Percentiles rank a stretch among this genome's conserved stretches.
Evolutionary conservation across 1,140 invertebrate species (phyloP).

Genomic region (Heliothis virescens): DNA sequence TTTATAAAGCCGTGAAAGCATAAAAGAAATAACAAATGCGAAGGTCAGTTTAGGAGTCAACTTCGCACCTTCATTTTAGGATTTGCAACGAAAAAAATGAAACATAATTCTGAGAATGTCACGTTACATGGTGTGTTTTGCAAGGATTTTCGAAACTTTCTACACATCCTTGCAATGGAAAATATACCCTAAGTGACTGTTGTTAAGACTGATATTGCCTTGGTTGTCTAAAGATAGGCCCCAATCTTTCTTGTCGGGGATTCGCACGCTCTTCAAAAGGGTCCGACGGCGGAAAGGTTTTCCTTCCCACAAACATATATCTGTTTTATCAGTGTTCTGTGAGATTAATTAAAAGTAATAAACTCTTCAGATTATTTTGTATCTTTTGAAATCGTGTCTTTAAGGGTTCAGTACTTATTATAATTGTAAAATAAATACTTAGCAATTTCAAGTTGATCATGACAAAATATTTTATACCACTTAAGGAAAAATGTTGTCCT

Average conservation of each 20-base stretch:
- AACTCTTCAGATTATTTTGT: no score
- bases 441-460: no score
- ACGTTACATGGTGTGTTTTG: slow-evolving; percentile 40
- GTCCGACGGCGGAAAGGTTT: slow-evolving; percentile 50
- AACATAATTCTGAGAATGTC: slow-evolving; percentile 45
- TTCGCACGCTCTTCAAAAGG: slow-evolving; percentile 53
- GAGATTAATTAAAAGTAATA: slow-evolving; percentile 10
- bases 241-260: slow-evolving; percentile 37
- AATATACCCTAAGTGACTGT: background rate
- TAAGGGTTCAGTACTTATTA: no score
- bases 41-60: slow-evolving; percentile 43
- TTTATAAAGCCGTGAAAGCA: background rate
- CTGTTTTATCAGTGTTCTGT: slow-evolving; percentile 29
- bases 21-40: slow-evolving; percentile 48
- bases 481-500: no score
- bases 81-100: slow-evolving; percentile 43
- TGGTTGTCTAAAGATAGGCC: background rate
- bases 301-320: slow-evolving; percentile 46
- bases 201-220: background rate
- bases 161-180: background rate
- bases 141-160: slow-evolving; percentile 34
- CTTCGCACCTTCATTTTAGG: slow-evolving; percentile 35
- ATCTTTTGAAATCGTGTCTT: no score
- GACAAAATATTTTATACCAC: no score
- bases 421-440: no score